phyloP scores from a whole-genome alignment of 2,888 invertebrate genomes.

The Acrobeloides nanus region DNA sequence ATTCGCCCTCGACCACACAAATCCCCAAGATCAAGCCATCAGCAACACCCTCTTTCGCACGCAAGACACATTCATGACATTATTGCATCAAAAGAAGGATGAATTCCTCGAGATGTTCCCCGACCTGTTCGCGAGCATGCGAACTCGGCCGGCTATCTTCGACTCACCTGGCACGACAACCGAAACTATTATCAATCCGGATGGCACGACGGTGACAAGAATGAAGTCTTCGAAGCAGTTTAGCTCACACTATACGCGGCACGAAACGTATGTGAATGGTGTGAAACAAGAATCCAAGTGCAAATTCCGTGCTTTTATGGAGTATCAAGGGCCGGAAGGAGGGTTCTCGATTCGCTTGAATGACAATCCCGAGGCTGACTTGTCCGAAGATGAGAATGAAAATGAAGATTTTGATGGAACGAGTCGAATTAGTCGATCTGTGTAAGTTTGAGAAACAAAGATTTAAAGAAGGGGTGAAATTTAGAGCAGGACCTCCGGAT shows the following conservation, averaged over 20 bases:
- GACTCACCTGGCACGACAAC: slow-evolving; percentile 23
- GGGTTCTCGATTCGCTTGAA: slow-evolving; percentile 49
- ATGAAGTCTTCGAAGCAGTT: slow-evolving; percentile 40
- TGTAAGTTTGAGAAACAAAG: too few species aligned
- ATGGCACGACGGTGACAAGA: slow-evolving; percentile 44
- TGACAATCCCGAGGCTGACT: slow-evolving; percentile 41
- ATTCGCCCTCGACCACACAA: too few species aligned
- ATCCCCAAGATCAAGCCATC: too few species aligned
- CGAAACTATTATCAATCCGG: slow-evolving; percentile 45
- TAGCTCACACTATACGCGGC: slow-evolving; percentile 43
- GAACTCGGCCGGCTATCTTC: slow-evolving; percentile 31
- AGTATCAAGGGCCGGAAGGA: slow-evolving; percentile 40
- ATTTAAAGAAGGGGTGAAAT: too few species aligned
- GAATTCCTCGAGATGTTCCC: slow-evolving; percentile 43
- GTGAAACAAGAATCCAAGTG: slow-evolving; percentile 36
- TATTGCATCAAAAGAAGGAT: slow-evolving; percentile 39
- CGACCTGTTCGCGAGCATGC: slow-evolving; percentile 43
- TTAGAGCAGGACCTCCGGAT: too few species aligned
- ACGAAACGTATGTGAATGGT: slow-evolving; percentile 50
- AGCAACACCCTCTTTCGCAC: slow-evolving; percentile 22
- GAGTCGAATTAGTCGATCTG: too few species aligned
- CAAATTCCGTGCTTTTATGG: slow-evolving; percentile 48
- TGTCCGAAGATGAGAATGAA: slow-evolving; percentile 47
- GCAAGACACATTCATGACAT: slow-evolving; percentile 37
- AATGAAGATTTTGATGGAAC: too few species aligned